Conservation (phyloP, 2,797 vertebrate genomes). For the Hoplostethus atlanticus region DNA sequence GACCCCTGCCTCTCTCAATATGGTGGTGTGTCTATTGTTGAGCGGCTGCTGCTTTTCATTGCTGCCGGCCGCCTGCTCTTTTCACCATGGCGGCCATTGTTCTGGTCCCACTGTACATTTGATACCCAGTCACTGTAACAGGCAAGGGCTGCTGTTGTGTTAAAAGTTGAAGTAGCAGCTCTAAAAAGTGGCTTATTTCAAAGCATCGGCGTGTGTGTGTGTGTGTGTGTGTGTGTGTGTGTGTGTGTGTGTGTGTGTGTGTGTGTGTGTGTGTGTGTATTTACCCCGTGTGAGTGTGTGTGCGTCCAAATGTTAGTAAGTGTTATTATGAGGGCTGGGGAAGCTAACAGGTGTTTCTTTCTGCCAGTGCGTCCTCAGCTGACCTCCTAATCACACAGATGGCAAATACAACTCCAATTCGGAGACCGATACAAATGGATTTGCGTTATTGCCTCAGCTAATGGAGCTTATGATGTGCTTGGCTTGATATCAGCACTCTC, state of each 20-base stretch:
- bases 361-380: neutral
- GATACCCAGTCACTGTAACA: conserved; percentile 14
- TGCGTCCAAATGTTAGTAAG: neutral
- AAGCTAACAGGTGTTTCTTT: conserved; percentile 10
- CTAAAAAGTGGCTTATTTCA: neutral
- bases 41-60: conserved; percentile 50
- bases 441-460: conserved; percentile 24
- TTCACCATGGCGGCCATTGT: conserved; percentile 66
- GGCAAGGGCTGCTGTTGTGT: conserved; percentile 13
- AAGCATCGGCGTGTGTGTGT: neutral
- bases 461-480: neutral
- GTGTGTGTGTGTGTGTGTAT: neutral
- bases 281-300: neutral
- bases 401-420: neutral
- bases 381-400: neutral
- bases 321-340: neutral
- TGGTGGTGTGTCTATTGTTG: conserved; percentile 69
- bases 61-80: conserved; percentile 39
- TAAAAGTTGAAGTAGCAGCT: neutral
- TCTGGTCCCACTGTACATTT: conserved; percentile 36
- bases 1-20: conserved; percentile 60
- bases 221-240: neutral
- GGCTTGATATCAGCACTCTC: neutral
- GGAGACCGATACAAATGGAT: neutral
- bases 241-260: neutral